Percentiles rank a stretch among this genome's conserved stretches.
These are phyloP conservation scores for Deilephila porcellus DNA, from an alignment of 2,888 invertebrate species.

Conservation along the genomic window DNA sequence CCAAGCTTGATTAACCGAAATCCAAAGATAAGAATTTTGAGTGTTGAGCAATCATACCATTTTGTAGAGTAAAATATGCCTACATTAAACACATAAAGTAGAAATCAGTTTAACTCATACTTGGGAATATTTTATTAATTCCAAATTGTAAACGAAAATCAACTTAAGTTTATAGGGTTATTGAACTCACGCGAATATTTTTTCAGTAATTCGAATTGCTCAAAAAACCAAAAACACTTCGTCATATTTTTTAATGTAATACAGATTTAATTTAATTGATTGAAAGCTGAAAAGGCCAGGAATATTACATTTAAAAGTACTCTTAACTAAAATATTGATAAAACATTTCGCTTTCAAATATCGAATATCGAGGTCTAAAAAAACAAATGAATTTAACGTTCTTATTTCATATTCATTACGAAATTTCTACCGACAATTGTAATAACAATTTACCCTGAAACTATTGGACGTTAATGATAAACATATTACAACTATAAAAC, in stretches of 20 bases:
- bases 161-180: neutral
- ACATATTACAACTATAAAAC: neutral
- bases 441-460: constrained; percentile 11
- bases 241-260: neutral
- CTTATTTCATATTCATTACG: neutral
- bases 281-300: neutral
- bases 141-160: no score
- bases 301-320: neutral
- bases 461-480: neutral
- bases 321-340: neutral
- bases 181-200: neutral
- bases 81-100: no score
- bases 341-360: neutral
- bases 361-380: neutral
- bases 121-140: no score
- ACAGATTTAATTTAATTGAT: no score
- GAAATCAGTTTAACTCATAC: no score
- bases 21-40: no score
- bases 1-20: no score
- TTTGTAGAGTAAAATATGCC: no score
- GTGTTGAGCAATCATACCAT: no score
- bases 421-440: neutral
- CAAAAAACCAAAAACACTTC: neutral
- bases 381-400: neutral
- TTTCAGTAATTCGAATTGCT: constrained; percentile 1